Percentiles rank a stretch among this genome's conserved stretches.
Evolutionary conservation across 2,797 vertebrate species (phyloP).

Genomic region (Sebastes hubbsi): DNA sequence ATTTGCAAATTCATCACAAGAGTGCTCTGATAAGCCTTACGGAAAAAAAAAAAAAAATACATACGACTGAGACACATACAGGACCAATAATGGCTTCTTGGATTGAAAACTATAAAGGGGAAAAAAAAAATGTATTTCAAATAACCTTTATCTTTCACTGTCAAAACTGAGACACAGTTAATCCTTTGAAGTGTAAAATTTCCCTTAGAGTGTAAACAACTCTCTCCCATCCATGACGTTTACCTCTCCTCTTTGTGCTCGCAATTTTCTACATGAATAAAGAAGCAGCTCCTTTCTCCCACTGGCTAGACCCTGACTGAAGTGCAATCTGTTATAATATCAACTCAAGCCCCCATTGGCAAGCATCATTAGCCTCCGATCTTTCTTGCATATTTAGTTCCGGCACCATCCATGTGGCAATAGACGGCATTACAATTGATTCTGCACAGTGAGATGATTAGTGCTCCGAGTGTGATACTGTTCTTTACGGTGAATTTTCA

Average conservation of each 20-base stretch:
- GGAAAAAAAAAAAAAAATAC: neutral
- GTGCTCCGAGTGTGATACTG: neutral
- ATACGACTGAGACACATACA: slow-evolving; percentile 29
- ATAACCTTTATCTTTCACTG: slow-evolving; percentile 81
- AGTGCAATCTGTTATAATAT: slow-evolving; percentile 77
- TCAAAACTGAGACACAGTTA: slow-evolving; percentile 75
- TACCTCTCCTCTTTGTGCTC: slow-evolving; percentile 75
- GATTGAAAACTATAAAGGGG: slow-evolving; percentile 48
- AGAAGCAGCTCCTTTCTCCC: slow-evolving; percentile 70
- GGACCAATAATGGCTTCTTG: slow-evolving; percentile 40
- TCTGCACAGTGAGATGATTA: slow-evolving; percentile 32
- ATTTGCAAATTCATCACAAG: slow-evolving; percentile 60
- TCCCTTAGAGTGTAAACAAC: slow-evolving; percentile 79
- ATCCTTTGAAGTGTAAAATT: slow-evolving; percentile 79
- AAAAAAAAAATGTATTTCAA: slow-evolving; percentile 61
- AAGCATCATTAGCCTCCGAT: slow-evolving; percentile 72
- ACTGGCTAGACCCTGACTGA: slow-evolving; percentile 65
- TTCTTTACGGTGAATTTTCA: slow-evolving; percentile 2
- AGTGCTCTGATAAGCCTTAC: slow-evolving; percentile 44
- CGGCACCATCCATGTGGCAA: slow-evolving; percentile 44
- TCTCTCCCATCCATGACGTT: slow-evolving; percentile 73
- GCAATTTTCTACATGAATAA: slow-evolving; percentile 82
- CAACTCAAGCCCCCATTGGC: slow-evolving; percentile 69
- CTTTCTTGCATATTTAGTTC: slow-evolving; percentile 56
- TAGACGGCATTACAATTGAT: slow-evolving; percentile 42